Evolutionary conservation across 1,140 invertebrate species (phyloP).

Genomic region (Drosophila azteca): DNA sequence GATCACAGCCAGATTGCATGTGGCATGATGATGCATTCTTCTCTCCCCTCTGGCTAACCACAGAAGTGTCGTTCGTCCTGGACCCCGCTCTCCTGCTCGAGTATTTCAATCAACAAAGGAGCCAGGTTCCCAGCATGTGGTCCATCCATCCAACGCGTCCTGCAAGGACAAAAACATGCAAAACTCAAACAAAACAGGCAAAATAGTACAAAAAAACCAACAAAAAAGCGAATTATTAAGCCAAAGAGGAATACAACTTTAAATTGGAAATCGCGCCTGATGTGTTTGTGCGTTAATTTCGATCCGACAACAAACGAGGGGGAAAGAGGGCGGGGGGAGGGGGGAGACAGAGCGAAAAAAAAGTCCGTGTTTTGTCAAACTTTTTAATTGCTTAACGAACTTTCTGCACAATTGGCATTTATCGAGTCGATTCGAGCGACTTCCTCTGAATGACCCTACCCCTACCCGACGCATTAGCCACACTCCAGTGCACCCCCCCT

Average conservation of each 20-base stretch:
- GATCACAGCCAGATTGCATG: slow-evolving; percentile 27
- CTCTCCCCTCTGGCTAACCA: slow-evolving; percentile 54
- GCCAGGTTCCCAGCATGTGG: slow-evolving; percentile 64
- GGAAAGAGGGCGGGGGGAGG: too few species aligned
- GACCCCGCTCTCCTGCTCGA: slow-evolving; percentile 7
- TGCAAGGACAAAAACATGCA: slow-evolving; percentile 11
- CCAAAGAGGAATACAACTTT: slow-evolving; percentile 37
- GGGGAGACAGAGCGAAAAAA: neutral
- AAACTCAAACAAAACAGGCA: slow-evolving; percentile 13
- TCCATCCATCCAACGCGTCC: slow-evolving; percentile 31
- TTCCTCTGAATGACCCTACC: slow-evolving; percentile 17
- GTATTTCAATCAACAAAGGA: slow-evolving; percentile 52
- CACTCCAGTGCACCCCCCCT: slow-evolving; percentile 20
- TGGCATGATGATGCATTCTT: slow-evolving; percentile 47
- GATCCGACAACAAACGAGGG: neutral
- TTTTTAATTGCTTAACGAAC: slow-evolving; percentile 80
- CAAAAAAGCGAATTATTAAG: neutral
- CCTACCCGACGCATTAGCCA: slow-evolving; percentile 24
- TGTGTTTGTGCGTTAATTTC: slow-evolving; percentile 78
- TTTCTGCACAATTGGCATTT: slow-evolving; percentile 57
- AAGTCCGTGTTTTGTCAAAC: slow-evolving; percentile 58
- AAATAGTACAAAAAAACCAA: slow-evolving; percentile 9
- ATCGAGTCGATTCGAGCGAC: slow-evolving; percentile 33
- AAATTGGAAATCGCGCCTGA: slow-evolving; percentile 81
- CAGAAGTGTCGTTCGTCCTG: slow-evolving; percentile 48